A percentile compares a stretch with the other conserved stretches of the same genome.
These are phyloP conservation scores for Zootoca vivipara DNA, from an alignment of 2,113 vertebrate genomes.

Conservation along the genomic window DNA sequence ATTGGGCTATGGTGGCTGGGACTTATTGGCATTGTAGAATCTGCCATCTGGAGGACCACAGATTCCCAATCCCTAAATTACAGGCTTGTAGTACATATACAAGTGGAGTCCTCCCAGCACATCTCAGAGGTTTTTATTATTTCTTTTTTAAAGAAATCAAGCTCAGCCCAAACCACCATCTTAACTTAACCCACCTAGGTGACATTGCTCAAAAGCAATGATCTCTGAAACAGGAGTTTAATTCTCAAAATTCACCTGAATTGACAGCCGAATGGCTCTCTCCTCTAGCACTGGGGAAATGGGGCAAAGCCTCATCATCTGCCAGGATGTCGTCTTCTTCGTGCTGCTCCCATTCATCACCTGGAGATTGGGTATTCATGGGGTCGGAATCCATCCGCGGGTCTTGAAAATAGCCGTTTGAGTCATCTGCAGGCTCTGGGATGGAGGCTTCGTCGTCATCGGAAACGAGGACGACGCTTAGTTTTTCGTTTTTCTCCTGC, in stretches of 20 bases:
- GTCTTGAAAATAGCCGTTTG: constrained; percentile 32
- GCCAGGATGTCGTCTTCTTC: constrained; percentile 19
- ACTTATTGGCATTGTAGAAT: not conserved
- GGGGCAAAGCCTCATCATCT: constrained; percentile 7
- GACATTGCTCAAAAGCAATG: not conserved
- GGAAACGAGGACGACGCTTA: constrained; percentile 34
- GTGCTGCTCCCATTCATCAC: constrained; percentile 21
- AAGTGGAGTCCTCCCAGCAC: not conserved
- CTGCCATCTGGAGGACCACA: not conserved
- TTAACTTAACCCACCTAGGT: not conserved
- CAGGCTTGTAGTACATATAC: no score
- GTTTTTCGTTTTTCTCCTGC: constrained; percentile 27
- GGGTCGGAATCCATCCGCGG: not conserved
- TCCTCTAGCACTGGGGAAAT: constrained; percentile 4
- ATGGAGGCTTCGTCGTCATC: constrained; percentile 33
- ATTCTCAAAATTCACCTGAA: constrained; percentile 14
- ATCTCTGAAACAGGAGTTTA: not conserved
- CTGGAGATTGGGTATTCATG: constrained; percentile 19
- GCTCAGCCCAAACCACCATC: not conserved
- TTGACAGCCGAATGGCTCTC: constrained; percentile 17
- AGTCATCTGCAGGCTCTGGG: constrained; percentile 22
- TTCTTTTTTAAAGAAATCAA: not conserved
- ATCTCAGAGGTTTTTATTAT: no score
- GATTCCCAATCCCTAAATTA: not conserved
- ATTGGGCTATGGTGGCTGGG: not conserved